A percentile compares a stretch with the other conserved stretches of the same genome.
Conservation (phyloP, 1,140 invertebrate species). For the Samia ricini region DNA sequence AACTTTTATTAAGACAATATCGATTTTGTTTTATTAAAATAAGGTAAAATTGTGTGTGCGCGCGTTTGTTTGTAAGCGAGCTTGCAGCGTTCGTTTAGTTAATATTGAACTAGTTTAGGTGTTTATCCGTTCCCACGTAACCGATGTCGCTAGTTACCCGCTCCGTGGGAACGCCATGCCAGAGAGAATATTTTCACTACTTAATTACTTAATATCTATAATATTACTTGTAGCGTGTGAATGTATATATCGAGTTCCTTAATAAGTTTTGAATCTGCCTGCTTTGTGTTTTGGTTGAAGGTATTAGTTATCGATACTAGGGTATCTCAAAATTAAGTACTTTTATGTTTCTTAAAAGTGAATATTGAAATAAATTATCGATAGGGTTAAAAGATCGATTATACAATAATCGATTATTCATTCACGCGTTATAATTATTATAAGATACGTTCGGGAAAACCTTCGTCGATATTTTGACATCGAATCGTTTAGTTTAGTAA, state of each 20-base stretch:
- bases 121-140: constrained; percentile 6
- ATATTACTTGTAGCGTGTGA: neutral
- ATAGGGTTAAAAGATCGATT: neutral
- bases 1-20: constrained; percentile 33
- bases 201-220: constrained; percentile 11
- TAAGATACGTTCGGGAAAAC: neutral
- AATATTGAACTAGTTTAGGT: constrained; percentile 22
- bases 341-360: no score
- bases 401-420: neutral
- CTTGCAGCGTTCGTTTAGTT: constrained; percentile 61
- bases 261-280: no score
- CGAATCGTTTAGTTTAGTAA: constrained; percentile 3
- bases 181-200: constrained; percentile 22
- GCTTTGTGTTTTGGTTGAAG: no score
- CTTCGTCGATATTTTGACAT: neutral
- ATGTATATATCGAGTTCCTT: neutral
- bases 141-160: constrained; percentile 6
- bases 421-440: constrained; percentile 3
- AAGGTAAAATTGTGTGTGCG: constrained; percentile 14
- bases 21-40: constrained; percentile 27
- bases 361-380: neutral
- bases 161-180: constrained; percentile 10
- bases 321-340: no score
- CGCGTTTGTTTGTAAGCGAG: constrained; percentile 42
- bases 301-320: no score